phyloP scores from a whole-genome alignment of 2,113 vertebrate species.

The Xenus cinereus region DNA sequence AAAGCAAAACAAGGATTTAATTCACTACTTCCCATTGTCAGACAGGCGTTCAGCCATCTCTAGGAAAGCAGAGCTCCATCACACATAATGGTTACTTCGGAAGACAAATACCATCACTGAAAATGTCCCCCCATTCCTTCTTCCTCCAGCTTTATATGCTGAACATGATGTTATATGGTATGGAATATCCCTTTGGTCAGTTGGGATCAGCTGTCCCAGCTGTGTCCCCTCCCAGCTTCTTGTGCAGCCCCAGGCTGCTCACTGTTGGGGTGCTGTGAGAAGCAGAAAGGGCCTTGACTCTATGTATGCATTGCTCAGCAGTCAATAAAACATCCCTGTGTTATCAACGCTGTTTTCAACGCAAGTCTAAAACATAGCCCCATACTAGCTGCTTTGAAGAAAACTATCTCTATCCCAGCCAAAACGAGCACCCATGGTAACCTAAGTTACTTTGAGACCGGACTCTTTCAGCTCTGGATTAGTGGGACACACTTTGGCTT shows the following conservation, averaged over 20 bases:
- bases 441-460: not conserved
- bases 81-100: not conserved
- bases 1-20: not conserved
- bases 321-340: not conserved
- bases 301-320: not conserved
- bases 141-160: not conserved
- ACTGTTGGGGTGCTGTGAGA: not conserved
- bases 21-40: not conserved
- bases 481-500: not conserved
- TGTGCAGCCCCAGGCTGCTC: not conserved
- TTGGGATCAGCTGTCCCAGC: not conserved
- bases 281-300: not conserved
- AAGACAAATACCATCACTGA: not conserved
- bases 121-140: not conserved
- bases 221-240: not conserved
- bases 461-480: not conserved
- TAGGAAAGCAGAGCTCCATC: not conserved
- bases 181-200: not conserved
- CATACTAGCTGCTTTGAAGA: not conserved
- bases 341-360: not conserved
- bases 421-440: not conserved
- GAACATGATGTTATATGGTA: not conserved
- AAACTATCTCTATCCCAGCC: not conserved
- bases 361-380: not conserved
- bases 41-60: not conserved